Evolutionary conservation across 2,113 vertebrate genomes (phyloP), one percentile per base, ranked within the genome.

Genomic region (Crotalus helleri): DNA sequence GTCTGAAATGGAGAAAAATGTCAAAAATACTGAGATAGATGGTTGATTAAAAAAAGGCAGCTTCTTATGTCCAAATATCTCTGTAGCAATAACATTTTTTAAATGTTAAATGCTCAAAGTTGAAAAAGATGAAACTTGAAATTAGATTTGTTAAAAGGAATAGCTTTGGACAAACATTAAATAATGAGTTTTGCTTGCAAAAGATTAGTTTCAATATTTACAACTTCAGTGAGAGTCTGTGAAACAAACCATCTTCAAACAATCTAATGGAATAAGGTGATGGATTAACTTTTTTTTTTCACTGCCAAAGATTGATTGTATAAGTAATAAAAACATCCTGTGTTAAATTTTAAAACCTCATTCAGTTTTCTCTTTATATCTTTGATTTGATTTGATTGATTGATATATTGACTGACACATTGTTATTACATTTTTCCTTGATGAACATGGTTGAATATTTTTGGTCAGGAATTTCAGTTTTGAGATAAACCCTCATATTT

Each of bases 241-340:
- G 87, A 96, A 93, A 95, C 55, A 96, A 93, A 91, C 90, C 88
- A 64, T 96, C 94, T 95, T 96, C 93, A 95, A 96, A 95, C 93
- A 94, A 89, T 91, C 93, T 94, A 95, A 96, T 64, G 61, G 61
- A 64, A 64, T 64, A 90, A 87, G 93, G 96, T 39, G 69, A 74
- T 91, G 93, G 96, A 96, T 94, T 96, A n/a, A 95, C 92, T 53
- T 53, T 17, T 92, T 92, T 46, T 88, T 93, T 94, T 95, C 74
- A 81, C 92, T 95, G 95, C 95, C 92, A 94, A 96, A 0, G 33
- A 95, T 86, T 94, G 93, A 96, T 94, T 96, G 95, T 93, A 95
- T 94, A 96, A 95, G 94, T 46, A 96, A 94, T 95, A 96, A 95
- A 92, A 95, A 90, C 90, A 93, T 90, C 92, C 85, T 95, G 91